These are phyloP conservation scores for Labeo calbasu DNA, from an alignment of 2,797 vertebrate species.

Conservation along the genomic window DNA sequence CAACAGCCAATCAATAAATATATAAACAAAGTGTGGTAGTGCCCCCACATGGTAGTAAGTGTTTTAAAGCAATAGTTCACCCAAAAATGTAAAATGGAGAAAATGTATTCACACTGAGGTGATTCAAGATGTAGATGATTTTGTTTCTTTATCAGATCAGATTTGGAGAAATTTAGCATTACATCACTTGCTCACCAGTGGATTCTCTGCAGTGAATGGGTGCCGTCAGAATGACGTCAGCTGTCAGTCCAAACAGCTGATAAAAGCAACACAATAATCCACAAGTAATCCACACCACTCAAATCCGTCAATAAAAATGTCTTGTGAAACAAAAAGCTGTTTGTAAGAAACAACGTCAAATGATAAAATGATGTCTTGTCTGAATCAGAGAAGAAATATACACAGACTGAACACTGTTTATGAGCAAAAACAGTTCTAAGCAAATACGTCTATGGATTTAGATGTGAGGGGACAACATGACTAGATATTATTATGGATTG, in stretches of 20 bases:
- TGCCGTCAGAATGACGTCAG: neutral
- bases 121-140: neutral
- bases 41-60: neutral
- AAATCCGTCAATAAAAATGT: no score
- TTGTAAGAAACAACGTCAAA: no score
- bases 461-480: neutral
- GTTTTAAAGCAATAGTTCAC: neutral
- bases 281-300: no score
- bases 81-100: neutral
- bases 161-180: neutral
- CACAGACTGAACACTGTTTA: no score
- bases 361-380: no score
- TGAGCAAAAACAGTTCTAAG: neutral
- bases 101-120: neutral
- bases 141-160: neutral
- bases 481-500: neutral
- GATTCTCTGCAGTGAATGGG: neutral
- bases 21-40: constrained; percentile 12
- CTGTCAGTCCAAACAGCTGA: no score
- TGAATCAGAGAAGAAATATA: no score
- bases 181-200: neutral
- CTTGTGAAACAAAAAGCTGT: no score
- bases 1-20: constrained; percentile 1
- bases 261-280: no score
- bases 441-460: no score